Conservation (phyloP, 2,797 vertebrate species). For the Orientallactaga sibirica region DNA sequence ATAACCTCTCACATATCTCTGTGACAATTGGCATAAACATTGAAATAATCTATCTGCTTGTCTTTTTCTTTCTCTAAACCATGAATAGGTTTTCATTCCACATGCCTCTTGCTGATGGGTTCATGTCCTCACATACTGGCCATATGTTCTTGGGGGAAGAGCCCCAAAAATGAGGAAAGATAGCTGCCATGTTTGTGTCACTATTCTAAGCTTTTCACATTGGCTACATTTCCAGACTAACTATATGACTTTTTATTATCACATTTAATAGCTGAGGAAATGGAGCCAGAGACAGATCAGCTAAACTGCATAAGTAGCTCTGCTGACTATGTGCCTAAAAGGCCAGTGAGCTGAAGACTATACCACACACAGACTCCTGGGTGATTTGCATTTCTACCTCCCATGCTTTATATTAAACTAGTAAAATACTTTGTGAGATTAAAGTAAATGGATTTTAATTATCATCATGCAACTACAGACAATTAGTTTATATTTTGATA, state of each 20-base stretch:
- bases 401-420: background rate
- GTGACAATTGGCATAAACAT: background rate
- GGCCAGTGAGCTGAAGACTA: background rate
- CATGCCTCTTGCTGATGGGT: background rate
- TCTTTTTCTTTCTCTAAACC: background rate
- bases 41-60: background rate
- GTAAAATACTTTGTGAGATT: background rate
- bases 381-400: background rate
- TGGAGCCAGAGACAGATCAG: background rate
- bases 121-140: background rate
- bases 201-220: background rate
- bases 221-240: constrained; percentile 42
- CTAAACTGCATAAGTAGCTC: background rate
- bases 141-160: background rate
- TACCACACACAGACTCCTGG: background rate
- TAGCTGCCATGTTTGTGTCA: background rate
- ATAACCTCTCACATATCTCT: background rate
- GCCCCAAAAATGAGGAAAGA: background rate
- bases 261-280: constrained; percentile 3
- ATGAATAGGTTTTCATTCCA: background rate
- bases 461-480: background rate
- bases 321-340: background rate
- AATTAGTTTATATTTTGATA: constrained; percentile 9
- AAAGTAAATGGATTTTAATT: constrained; percentile 8
- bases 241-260: background rate